These are phyloP conservation scores for Acipenser oxyrinchus DNA, from an alignment of 2,797 vertebrate genomes.

Conservation along the genomic window DNA sequence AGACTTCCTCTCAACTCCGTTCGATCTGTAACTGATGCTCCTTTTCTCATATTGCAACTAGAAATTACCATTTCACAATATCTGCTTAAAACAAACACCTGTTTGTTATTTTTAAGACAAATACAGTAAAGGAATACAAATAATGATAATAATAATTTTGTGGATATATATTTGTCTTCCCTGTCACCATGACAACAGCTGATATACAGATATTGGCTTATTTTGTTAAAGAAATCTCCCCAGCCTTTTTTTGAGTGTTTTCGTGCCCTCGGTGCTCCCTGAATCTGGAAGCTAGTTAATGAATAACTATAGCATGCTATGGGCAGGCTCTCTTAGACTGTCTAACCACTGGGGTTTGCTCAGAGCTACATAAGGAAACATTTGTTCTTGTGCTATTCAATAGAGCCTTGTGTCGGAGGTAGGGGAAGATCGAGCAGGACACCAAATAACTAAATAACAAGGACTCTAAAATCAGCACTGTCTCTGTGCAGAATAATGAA, in stretches of 20 bases:
- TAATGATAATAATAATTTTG: too few relatives aligned
- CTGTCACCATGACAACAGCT: too few relatives aligned
- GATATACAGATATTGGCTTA: background rate
- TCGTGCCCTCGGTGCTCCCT: slow-evolving; percentile 29
- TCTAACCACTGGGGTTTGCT: slow-evolving; percentile 35
- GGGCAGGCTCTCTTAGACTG: slow-evolving; percentile 51
- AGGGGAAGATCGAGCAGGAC: slow-evolving; percentile 60
- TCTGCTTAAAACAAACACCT: slow-evolving; percentile 17
- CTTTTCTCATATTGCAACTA: too few relatives aligned
- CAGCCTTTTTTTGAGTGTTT: background rate
- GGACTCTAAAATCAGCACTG: slow-evolving; percentile 48
- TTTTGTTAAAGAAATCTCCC: background rate
- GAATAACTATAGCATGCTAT: slow-evolving; percentile 63
- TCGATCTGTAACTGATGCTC: too few relatives aligned
- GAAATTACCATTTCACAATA: too few relatives aligned
- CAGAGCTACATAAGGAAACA: slow-evolving; percentile 77
- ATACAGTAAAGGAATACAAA: slow-evolving; percentile 27
- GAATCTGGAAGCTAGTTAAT: slow-evolving; percentile 49
- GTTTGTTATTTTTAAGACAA: slow-evolving; percentile 2
- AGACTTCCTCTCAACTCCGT: too few relatives aligned
- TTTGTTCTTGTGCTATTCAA: slow-evolving; percentile 83
- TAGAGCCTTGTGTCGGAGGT: slow-evolving; percentile 75
- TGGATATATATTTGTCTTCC: too few relatives aligned
- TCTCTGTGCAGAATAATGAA: slow-evolving; percentile 48
- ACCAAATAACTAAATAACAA: slow-evolving; percentile 32